Percentiles rank a stretch among this genome's conserved stretches.
Evolutionary conservation across 2,888 invertebrate species (phyloP).

Genomic region (Drosophila falleni): DNA sequence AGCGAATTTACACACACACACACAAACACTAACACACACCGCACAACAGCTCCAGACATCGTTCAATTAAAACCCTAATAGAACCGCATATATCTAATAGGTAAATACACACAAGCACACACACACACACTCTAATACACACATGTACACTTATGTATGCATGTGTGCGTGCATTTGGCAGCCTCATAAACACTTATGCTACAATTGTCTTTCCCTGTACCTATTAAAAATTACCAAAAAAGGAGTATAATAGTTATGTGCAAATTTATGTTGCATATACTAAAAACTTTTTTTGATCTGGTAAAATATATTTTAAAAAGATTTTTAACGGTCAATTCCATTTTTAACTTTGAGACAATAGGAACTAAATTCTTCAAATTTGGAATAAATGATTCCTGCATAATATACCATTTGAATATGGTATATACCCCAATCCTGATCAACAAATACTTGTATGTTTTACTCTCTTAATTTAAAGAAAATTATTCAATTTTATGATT

Average conservation of each 20-base stretch:
- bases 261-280: not conserved
- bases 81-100: conserved; percentile 19
- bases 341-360: not conserved
- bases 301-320: not conserved
- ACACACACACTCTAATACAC: not conserved
- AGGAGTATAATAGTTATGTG: not conserved
- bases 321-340: not conserved
- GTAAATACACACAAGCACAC: conserved; percentile 3
- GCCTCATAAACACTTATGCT: conserved; percentile 56
- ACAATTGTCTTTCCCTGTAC: conserved; percentile 13
- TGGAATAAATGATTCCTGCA: not conserved
- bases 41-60: not conserved
- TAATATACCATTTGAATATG: not conserved
- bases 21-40: conserved; percentile 4
- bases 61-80: conserved; percentile 19
- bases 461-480: no score
- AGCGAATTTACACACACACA: conserved; percentile 19
- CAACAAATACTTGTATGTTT: not conserved
- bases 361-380: not conserved
- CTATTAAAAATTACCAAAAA: not conserved
- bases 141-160: not conserved
- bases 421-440: not conserved
- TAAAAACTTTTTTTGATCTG: not conserved
- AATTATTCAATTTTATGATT: not conserved
- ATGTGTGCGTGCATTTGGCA: conserved; percentile 41